Conservation (phyloP, 2,888 invertebrate species). For the Spisula solida region DNA sequence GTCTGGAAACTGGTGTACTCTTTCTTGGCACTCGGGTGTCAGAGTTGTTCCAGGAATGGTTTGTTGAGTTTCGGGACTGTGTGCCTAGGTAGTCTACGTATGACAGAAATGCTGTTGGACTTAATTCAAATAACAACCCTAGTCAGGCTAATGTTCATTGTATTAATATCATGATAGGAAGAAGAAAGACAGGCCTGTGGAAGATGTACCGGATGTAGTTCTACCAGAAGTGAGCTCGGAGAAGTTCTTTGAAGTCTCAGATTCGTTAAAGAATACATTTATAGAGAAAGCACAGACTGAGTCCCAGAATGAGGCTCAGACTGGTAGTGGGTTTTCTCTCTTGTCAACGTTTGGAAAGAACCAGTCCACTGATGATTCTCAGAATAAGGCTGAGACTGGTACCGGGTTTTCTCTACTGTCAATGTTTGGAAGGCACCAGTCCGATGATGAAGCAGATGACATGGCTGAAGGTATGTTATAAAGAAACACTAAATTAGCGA, state of each 20-base stretch:
- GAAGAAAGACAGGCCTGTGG: not conserved
- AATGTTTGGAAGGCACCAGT: conserved; percentile 62
- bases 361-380: conserved; percentile 44
- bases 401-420: conserved; percentile 69
- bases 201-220: conserved; percentile 35
- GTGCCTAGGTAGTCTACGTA: no score
- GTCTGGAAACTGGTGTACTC: no score
- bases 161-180: not conserved
- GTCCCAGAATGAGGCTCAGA: conserved; percentile 14
- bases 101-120: no score
- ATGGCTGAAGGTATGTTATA: not conserved
- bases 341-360: conserved; percentile 68
- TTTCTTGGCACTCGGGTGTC: no score
- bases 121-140: no score
- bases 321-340: conserved; percentile 65
- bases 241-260: conserved; percentile 70
- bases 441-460: conserved; percentile 27
- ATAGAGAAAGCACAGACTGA: conserved; percentile 30
- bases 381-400: conserved; percentile 26
- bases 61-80: no score
- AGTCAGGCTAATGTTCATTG: no score
- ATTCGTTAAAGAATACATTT: conserved; percentile 64
- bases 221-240: conserved; percentile 72
- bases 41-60: no score
- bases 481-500: not conserved